Evolutionary conservation across 1,140 invertebrate species (phyloP).

Genomic region (Anthonomus grandis): DNA sequence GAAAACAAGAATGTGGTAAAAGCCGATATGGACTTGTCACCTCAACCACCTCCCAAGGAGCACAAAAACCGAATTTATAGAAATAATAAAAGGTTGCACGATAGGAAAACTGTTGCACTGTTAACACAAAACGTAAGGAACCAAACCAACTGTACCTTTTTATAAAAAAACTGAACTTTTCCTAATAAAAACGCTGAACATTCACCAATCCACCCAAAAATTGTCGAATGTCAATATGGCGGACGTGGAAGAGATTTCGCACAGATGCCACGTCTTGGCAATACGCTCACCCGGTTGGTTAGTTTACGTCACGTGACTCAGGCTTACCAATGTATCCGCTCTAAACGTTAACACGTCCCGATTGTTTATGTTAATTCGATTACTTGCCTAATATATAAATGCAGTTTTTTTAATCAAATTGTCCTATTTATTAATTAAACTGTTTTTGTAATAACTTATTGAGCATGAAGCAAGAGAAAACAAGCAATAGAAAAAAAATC

Average conservation of each 20-base stretch:
- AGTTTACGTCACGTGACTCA: constrained; percentile 46
- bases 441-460: no score
- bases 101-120: neutral
- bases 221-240: constrained; percentile 77
- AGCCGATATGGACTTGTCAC: constrained; percentile 39
- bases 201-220: constrained; percentile 64
- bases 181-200: constrained; percentile 63
- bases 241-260: constrained; percentile 69
- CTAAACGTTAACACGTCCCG: no score
- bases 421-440: no score
- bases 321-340: constrained; percentile 22
- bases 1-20: constrained; percentile 18
- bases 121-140: constrained; percentile 3
- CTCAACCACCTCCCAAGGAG: constrained; percentile 34
- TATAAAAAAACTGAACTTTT: constrained; percentile 59
- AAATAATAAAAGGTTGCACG: neutral
- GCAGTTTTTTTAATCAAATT: no score
- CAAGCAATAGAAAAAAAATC: no score
- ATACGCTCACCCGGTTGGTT: constrained; percentile 45
- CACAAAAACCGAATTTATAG: constrained; percentile 10
- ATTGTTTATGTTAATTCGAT: no score
- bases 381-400: no score
- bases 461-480: no score
- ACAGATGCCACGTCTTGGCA: constrained; percentile 71
- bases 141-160: constrained; percentile 58